Evolutionary conservation across 2,113 vertebrate species (phyloP).

Genomic region (rat (Rattus norvegicus)): GRCr8 NC_086028.1:36741001-36741500

Average conservation of each 20-base stretch:
- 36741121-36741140: not conserved
- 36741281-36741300: not conserved
- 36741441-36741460: constrained; percentile 14
- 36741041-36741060: not conserved
- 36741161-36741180: not conserved
- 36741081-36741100: not conserved
- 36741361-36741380: not conserved
- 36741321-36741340: too few species aligned
- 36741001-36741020: not conserved
- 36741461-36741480: not conserved
- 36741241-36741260: not conserved
- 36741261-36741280: constrained; percentile 1
- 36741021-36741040: not conserved
- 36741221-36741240: not conserved
- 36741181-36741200: not conserved
- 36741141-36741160: not conserved
- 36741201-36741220: not conserved
- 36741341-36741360: not conserved
- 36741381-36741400: not conserved
- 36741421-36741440: constrained; percentile 43
- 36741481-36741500: not conserved
- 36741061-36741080: not conserved
- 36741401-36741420: constrained; percentile 22
- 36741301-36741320: not conserved
- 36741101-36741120: not conserved